Evolutionary conservation across 2,888 invertebrate species (phyloP), one percentile per base, ranked within the genome.

Genomic region (Acrocyrtus sp.): DNA sequence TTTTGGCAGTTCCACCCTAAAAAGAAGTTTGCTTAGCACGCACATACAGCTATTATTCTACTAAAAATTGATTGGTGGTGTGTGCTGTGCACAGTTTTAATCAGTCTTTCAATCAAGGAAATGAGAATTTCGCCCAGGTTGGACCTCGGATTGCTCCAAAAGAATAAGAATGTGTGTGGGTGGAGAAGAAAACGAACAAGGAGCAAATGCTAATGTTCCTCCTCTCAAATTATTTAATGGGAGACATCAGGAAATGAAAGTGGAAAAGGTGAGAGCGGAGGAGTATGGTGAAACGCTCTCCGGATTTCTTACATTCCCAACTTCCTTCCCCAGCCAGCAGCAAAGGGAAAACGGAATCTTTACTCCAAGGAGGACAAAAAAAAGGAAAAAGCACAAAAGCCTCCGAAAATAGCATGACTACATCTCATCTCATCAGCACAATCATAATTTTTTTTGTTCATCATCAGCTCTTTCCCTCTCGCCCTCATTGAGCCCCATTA

Each of bases 81-180:
- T n/a, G n/a, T n/a, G n/a, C n/a, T n/a, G n/a, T n/a, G n/a, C n/a
- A n/a, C n/a, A n/a, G n/a, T n/a, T 74, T 78, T 80, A 80, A 80
- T 80, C 80, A 76, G 60, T 47, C 69, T 72, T 34, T 5, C 72
- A 47, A 66, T 67, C 41, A 63, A 77, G 77, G 78, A 80, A 78
- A 79, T 78, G 78, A 79, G 75, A 76, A 76, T 75, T 74, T 77
- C n/a, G n/a, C n/a, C n/a, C n/a, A n/a, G n/a, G n/a, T n/a, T n/a
- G n/a, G n/a, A n/a, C n/a, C n/a, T n/a, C n/a, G n/a, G n/a, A n/a
- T n/a, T n/a, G n/a, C n/a, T n/a, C n/a, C n/a, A n/a, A n/a, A n/a
- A n/a, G n/a, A n/a, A n/a, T n/a, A n/a, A 72, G 65, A 72, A 69
- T 45, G 19, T 39, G 27, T 34, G 34, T 34, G 12, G 34, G 12